Conservation (phyloP, 2,888 invertebrate species). For the Scaptomyza reducta region DNA sequence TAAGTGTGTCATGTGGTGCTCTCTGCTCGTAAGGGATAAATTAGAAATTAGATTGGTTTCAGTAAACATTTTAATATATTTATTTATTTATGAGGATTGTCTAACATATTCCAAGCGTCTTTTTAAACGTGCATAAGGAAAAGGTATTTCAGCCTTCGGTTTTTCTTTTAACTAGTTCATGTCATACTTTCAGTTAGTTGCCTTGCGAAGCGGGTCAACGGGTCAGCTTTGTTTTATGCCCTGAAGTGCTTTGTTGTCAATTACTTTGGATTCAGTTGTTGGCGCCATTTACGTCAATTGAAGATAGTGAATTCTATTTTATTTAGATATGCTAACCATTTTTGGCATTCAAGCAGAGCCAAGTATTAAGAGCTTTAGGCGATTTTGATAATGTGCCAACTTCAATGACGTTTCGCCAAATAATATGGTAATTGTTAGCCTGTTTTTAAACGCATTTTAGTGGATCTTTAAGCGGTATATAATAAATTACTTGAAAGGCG, state of each 20-base stretch:
- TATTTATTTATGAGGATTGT: too few species aligned
- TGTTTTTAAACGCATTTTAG: conserved; percentile 2
- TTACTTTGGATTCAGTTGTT: conserved; percentile 4
- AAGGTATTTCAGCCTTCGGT: conserved; percentile 3
- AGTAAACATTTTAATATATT: too few species aligned
- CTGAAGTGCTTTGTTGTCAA: conserved; percentile 21
- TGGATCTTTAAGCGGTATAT: background rate
- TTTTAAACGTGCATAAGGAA: background rate
- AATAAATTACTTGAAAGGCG: background rate
- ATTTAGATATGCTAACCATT: conserved; percentile 22
- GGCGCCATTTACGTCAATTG: conserved; percentile 29
- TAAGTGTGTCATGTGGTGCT: conserved; percentile 8
- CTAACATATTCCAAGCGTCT: background rate
- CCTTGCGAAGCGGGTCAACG: conserved; percentile 35
- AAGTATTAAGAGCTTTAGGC: conserved; percentile 22
- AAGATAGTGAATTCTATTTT: conserved; percentile 35
- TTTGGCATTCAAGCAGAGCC: conserved; percentile 10
- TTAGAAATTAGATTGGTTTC: background rate
- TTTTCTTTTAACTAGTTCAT: background rate
- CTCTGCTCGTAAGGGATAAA: background rate
- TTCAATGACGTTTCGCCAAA: conserved; percentile 13
- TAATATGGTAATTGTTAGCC: conserved; percentile 7
- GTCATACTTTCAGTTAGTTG: conserved; percentile 4
- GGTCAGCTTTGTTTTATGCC: conserved; percentile 37
- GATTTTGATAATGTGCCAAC: conserved; percentile 21